Conservation (phyloP, 2,113 vertebrate species). For the Cryptoleucopteryx plumbea region DNA sequence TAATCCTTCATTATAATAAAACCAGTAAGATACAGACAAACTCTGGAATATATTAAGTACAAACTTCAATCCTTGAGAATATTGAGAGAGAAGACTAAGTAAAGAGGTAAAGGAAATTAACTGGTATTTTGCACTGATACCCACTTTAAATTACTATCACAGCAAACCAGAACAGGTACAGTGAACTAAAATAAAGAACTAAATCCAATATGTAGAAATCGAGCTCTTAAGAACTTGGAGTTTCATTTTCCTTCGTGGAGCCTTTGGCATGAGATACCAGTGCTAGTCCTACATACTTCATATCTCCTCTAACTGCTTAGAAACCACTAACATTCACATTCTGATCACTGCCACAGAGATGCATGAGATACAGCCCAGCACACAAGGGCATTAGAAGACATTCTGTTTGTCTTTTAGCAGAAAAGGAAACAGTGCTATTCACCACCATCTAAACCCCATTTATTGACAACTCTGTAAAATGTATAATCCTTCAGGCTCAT, state of each 20-base stretch:
- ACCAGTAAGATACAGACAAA: background rate
- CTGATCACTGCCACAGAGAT: background rate
- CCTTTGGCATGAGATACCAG: background rate
- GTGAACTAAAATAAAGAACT: background rate
- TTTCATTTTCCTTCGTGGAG: background rate
- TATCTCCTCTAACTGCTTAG: background rate
- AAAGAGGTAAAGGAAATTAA: background rate
- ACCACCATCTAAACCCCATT: background rate
- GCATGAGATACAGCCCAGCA: background rate
- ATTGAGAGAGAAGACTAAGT: background rate
- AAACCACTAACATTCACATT: conserved; percentile 13
- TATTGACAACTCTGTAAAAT: conserved; percentile 47
- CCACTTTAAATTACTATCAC: background rate
- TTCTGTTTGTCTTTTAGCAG: conserved; percentile 12
- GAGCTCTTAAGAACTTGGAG: background rate
- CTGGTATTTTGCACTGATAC: background rate
- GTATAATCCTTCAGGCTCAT: background rate
- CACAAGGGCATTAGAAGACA: conserved; percentile 54
- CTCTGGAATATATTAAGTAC: background rate
- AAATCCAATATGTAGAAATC: background rate
- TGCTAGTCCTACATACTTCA: background rate
- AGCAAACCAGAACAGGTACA: background rate
- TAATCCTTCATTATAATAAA: background rate
- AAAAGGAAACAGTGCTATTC: conserved; percentile 45
- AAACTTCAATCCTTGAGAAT: background rate